Evolutionary conservation across 2,113 vertebrate genomes (phyloP), one percentile per base, ranked within the genome.

Genomic region (Tinamus guttatus): DNA sequence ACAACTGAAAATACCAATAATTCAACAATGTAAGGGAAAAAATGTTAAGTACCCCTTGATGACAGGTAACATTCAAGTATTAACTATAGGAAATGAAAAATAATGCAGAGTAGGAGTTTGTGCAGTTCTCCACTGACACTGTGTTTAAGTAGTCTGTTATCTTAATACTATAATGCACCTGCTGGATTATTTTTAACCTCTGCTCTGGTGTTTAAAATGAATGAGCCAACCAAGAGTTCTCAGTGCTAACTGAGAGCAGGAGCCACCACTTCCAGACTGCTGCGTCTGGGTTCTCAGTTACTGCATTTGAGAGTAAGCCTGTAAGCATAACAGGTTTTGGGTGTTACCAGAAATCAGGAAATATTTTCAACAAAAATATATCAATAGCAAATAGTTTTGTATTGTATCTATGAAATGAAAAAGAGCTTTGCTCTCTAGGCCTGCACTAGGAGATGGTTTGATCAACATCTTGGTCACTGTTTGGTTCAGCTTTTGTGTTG

Each of bases 401-500:
- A 15, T 27, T 3, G 14, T 0, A 0, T 30, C 30, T 47, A 20
- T 9, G 19, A 20, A 12, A 19, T 32, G 30, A 56, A 24, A 47
- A 15, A 22, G 3, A 6, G 13, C 16, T 1, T 19, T 0, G 5
- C 3, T 9, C 24, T 40, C 64, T 4, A 13, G 83, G 49, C 47
- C 47, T 43, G 78, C 51, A 74, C 63, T 2, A 65, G 40, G 67
- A 38, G 27, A 11, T 20, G 6, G 28, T 45, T 58, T 7, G 4
- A 18, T 45, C 21, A 32, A 11, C 41, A 9, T n/a, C 24, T 0
- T 24, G 7, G 7, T 38, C 0, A 5, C 18, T 0, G 7, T 6
- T 43, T 8, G 3, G 4, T 3, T 40, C 1, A 2, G 7, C 20
- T 56, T 51, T 15, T 14, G 36, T 41, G 60, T n/a, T 22, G 25